Evolutionary conservation across 2,888 invertebrate species (phyloP), one percentile per base, ranked within the genome.

Genomic region (Drosophila greeni): DNA sequence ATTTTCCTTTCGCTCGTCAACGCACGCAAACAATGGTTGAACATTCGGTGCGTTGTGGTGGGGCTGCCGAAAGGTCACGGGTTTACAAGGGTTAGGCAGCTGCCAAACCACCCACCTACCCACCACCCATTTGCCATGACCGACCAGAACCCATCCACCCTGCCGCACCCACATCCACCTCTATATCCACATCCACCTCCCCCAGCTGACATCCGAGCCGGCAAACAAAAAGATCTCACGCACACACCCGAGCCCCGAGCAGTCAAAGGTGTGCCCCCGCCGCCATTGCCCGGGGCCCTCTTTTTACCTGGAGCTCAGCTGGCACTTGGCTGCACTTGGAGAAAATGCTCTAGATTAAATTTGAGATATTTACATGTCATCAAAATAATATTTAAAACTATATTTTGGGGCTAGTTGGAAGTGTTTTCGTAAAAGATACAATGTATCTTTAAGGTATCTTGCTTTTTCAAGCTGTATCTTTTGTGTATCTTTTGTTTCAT

Each of bases 41-140:
- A 53, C 37, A 40, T 31, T 29, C 14, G 43, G 14, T 18, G 39
- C 18, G 23, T 14, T 11, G 36, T 9, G 39, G 64, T 14, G 34
- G 26, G 54, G 48, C 51, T 20, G 16, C 29, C 29, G 37, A 74
- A 73, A 73, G 73, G 74, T 73, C 74, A 68, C 42, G 52, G 72
- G 75, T 9, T 65, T 70, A 72, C 65, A 74, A 74, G 73, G 73
- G 69, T 72, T 73, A 71, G 74, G 62, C 64, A 67, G 24, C 23
- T 33, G 49, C 45, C 45, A 36, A n/a, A n/a, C n/a, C n/a, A n/a
- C n/a, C n/a, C n/a, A n/a, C n/a, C n/a, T n/a, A n/a, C n/a, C n/a
- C n/a, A n/a, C n/a, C 29, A 8, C 3, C 26, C 29, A 1, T 29
- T 29, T 29, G 29, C 29, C 48, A 20, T 20, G 14, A 5, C 24